Evolutionary conservation across 30 jellyfish, hydroid and myxozoan genomes (phyloP), one percentile per base, ranked within the genome.

Genomic region (Sanderia malayensis): DNA sequence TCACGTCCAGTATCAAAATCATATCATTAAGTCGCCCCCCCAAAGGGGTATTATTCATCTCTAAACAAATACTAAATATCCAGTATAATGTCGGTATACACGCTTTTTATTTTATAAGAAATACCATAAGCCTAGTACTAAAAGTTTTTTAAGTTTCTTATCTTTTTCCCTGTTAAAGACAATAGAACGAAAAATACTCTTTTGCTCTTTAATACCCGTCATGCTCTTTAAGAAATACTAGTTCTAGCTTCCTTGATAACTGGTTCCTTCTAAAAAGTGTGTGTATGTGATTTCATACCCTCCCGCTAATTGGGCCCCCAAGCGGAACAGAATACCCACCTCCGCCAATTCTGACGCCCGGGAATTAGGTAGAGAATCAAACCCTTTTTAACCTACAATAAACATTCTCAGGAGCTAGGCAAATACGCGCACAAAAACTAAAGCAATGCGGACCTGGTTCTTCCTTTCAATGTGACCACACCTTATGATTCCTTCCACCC

Each of bases 401-500:
- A 41, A 41, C 8, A n/a, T n/a, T n/a, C n/a, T n/a, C n/a, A n/a
- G n/a, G 15, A 41, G 55, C 55, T 41, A 41, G 55, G 55, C 15
- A 41, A 41, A 41, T 41, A 41, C 55, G 15, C 55, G 55, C 15
- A 41, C 55, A 41, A 41, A 6, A 41, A 41, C 15, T 41, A 41
- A 41, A 41, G 55, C 55, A 41, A 41, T 41, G 55, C 55, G 55
- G 55, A 41, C 55, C 15, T n/a, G n/a, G n/a, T n/a, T n/a, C n/a
- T n/a, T n/a, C n/a, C n/a, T n/a, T n/a, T n/a, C n/a, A n/a, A n/a
- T n/a, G n/a, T n/a, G n/a, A n/a, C n/a, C n/a, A n/a, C n/a, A n/a
- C n/a, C n/a, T n/a, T n/a, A n/a, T n/a, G n/a, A n/a, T n/a, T n/a
- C n/a, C n/a, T n/a, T n/a, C n/a, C n/a, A n/a, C n/a, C n/a, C n/a